Evolutionary conservation across 37 sponge, comb jelly and placozoan genomes (phyloP).

Genomic region (Ianthella basta): DNA sequence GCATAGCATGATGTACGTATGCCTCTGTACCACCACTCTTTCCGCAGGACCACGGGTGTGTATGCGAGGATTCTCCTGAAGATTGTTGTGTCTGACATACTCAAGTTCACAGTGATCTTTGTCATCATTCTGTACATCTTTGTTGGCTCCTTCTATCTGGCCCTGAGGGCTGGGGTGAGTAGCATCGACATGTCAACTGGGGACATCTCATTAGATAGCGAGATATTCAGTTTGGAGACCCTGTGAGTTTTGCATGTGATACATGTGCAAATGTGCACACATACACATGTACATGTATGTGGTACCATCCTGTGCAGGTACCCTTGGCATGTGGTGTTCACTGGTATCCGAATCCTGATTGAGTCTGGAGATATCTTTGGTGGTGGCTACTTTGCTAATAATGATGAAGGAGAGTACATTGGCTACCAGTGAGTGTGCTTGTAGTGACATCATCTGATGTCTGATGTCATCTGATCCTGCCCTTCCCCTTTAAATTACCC

Average conservation of each 20-base stretch:
- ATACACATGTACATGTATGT: no score
- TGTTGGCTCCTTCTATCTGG: constrained; percentile 25
- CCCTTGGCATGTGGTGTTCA: constrained; percentile 27
- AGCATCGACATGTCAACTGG: neutral
- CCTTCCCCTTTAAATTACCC: no score
- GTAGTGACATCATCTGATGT: no score
- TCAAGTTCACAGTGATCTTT: constrained; percentile 14
- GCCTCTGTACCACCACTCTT: neutral
- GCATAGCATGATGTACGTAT: no score
- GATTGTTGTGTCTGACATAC: constrained; percentile 22
- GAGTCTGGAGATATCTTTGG: constrained; percentile 22
- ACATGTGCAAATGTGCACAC: neutral
- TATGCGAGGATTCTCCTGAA: constrained; percentile 30
- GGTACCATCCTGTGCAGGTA: neutral
- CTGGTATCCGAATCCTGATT: constrained; percentile 16
- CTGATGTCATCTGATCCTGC: no score
- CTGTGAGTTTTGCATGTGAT: constrained; percentile 3
- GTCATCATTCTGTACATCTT: neutral
- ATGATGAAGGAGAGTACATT: neutral
- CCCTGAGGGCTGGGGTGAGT: constrained; percentile 23
- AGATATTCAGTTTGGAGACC: neutral
- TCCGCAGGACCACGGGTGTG: neutral
- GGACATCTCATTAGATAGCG: neutral
- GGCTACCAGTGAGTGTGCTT: constrained; percentile 26
- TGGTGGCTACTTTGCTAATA: neutral